Evolutionary conservation across 2,797 vertebrate genomes (phyloP), one percentile per base, ranked within the genome.

Genomic region (Staurois parvus): DNA sequence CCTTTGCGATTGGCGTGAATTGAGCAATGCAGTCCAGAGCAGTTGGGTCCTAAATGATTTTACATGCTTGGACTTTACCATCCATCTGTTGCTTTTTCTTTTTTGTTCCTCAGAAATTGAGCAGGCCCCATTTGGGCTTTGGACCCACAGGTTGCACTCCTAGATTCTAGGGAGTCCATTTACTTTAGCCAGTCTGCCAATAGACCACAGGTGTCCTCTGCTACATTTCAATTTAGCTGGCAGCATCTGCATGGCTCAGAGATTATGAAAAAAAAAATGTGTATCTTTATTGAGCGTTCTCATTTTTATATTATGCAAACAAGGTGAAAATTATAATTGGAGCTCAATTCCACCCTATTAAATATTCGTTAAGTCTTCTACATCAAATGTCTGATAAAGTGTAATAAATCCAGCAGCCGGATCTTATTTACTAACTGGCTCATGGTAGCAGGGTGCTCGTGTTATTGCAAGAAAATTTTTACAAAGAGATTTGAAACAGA

Each of bases 351-450:
- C 67, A 37, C 40, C 64, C 24, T 59, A 78, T 84, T 77, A 68
- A 76, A 64, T 42, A 84, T 78, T 84, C 56, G 42, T 21, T 59
- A 8, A 64, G 52, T 72, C n/a, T 84, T 77, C 48, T 67, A n/a
- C 75, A 78, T 77, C 75, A 32, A n/a, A 32, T 42, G 67, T 17
- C 1, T 34, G 48, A 72, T 84, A 76, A 69, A 26, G 30, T 70
- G 29, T 67, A 56, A 76, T 68, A 67, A 79, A 30, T 79, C 64
- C 19, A 52, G 67, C 45, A 80, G 1, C 21, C 24, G 67, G 29
- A 21, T 37, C 29, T 80, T 32, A 70, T 81, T 73, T 72, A 28
- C 79, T 79, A 28, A 32, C 37, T 15, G 68, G 32, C 79, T 82
- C 5, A 12, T 29, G 32, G 10, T 64, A 13, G 30, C 13, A 9